Evolutionary conservation across 2,113 vertebrate genomes (phyloP).

Genomic region (Rhinolophus sinicus): DNA sequence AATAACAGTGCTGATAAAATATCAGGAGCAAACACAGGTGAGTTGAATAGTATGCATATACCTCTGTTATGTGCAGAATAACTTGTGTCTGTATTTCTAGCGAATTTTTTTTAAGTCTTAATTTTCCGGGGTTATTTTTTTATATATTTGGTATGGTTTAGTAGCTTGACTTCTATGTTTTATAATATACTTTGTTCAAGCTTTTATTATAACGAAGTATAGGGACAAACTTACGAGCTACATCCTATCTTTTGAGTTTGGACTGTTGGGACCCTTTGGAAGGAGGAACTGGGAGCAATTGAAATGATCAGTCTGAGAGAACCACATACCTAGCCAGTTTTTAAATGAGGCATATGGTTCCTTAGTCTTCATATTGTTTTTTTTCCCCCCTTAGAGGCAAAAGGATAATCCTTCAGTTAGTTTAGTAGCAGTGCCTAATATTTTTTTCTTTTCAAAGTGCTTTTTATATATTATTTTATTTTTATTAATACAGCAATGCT

Average conservation of each 20-base stretch:
- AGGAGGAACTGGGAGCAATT: neutral
- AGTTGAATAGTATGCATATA: conserved; percentile 33
- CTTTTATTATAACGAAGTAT: conserved; percentile 13
- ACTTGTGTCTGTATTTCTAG: neutral
- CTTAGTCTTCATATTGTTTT: neutral
- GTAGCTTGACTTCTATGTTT: conserved; percentile 45
- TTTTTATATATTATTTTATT: conserved; percentile 19
- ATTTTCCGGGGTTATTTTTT: conserved; percentile 11
- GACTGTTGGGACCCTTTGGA: neutral
- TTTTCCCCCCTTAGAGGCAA: neutral
- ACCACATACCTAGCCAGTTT: neutral
- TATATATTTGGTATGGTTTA: conserved; percentile 5
- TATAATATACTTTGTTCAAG: neutral
- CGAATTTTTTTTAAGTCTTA: neutral
- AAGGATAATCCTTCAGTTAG: neutral
- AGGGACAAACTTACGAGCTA: neutral
- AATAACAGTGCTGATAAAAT: conserved; percentile 23
- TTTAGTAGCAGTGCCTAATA: neutral
- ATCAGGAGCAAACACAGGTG: conserved; percentile 72
- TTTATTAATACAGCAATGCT: neutral
- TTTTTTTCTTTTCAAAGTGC: conserved; percentile 24
- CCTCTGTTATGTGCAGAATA: neutral
- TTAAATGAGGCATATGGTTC: neutral
- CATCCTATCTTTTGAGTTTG: neutral
- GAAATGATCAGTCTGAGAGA: neutral